Evolutionary conservation across 2,797 vertebrate species (phyloP), one percentile per base, ranked within the genome.

Genomic region (Dallia pectoralis): DNA sequence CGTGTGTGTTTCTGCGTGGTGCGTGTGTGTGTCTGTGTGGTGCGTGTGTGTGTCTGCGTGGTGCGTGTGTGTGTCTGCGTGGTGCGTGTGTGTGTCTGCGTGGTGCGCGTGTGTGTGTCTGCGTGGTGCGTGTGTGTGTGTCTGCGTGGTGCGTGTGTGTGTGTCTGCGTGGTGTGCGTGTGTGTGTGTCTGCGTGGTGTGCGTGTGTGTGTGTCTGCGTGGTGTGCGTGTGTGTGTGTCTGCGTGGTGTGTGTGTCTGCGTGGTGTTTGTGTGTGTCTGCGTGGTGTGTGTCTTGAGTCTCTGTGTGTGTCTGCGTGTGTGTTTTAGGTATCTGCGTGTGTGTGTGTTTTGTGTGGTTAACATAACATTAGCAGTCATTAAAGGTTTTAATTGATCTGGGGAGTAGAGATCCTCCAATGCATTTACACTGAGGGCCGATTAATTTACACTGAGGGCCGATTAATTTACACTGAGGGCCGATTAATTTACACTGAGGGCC

Each of bases 181-280:
- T 66, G 64, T 25, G 40, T 68, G 67, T 65, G 63, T 65, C 14
- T 65, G 30, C 4, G 7, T 65, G 30, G n/a, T n/a, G n/a, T n/a
- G n/a, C n/a, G n/a, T n/a, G n/a, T n/a, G n/a, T n/a, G n/a, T n/a
- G 25, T 62, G 59, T 29, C 44, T 30, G 22, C 29, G 64, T 66
- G 30, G 63, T 36, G 29, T 65, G 32, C n/a, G n/a, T n/a, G n/a
- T 66, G 64, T 25, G 40, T 68, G 67, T 65, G 63, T 65, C 14
- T 65, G 30, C 4, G 7, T 65, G 30, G n/a, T n/a, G n/a, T n/a
- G n/a, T n/a, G 25, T 62, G 59, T 29, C 44, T 30, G 22, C 29
- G 64, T 66, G 30, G 63, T 36, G 29, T 65, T 15, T 66, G 64
- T 25, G 40, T 68, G 67, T 65, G 63, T 65, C 14, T 65, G 30